Base-by-base conservation (phyloP, 2,113 vertebrate species). In the Cheilinus undulatus region DNA sequence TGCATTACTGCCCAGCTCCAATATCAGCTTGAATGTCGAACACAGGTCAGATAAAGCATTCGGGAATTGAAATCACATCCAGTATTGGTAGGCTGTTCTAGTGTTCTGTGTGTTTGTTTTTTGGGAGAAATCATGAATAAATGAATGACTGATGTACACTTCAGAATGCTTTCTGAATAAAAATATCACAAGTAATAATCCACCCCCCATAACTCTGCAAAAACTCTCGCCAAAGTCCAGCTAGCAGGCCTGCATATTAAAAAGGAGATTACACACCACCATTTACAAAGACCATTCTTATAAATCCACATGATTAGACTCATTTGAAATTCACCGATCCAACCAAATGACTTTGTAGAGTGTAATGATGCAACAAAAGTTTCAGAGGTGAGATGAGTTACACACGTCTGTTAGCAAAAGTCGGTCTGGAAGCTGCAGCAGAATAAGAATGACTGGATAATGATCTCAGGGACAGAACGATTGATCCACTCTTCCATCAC, bases 401-500 rank as follows among this genome's bases (percentile, higher is more conserved):
- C 62, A 51, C n/a, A 3, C 6, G 32, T 67, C 77, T 53, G 51
- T 51, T 76, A 23, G 43, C 54, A 70, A 56, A 42, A 49, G 64
- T 66, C 48, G 36, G 28, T 62, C 67, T 66, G 77, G 48, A 73
- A 76, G 73, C 60, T 46, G 57, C 52, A 43, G 10, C 68, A 49
- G 82, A 80, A 82, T 85, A 53, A 14, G 38, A 82, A 76, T 74
- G 78, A 78, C 73, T 71, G 52, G 78, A 66, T 87, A 82, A 88
- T 82, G 69, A 90, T 82, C 78, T 80, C 36, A 17, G 64, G 68
- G 75, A 80, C 57, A 51, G 36, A 20, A 53, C 73, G 74, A 83
- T 83, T 75, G 78, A 84, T 83, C 65, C 48, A 28, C 71, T 78
- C 58, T 60, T 82, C 75, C 53, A 61, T 85, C 82, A 74, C 45